Evolutionary conservation across 2,113 vertebrate species (phyloP), one percentile per base, ranked within the genome.

Genomic region (Hyperopisus bebe): DNA sequence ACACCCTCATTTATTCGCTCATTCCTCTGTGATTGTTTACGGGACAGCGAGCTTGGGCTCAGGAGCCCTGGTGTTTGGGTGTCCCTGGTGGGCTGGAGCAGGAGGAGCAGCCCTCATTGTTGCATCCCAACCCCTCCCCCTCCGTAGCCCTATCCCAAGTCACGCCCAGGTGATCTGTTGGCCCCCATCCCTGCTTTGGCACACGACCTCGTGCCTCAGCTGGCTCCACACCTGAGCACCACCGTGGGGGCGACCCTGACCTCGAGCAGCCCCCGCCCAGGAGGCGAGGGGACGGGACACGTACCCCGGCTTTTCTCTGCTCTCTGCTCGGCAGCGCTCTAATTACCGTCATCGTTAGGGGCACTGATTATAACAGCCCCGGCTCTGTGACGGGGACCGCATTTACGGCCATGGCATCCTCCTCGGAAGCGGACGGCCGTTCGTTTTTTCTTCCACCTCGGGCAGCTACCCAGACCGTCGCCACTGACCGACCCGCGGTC

Each of bases 201-300:
- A 83, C 74, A 55, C 21, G 47, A 89, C n/a, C 27, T 74, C 47
- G 24, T 7, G 27, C n/a, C 74, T 89, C 88, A 89, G 88, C 88
- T 89, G 88, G 48, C 66, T 3, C 87, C 50, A 39, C 88, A 89
- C 88, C 88, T 89, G 88, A 89, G 74, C 87, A 31, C 21, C 44
- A 9, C 74, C 21, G 48, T n/a, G 35, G 88, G 70, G 74, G 24
- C 15, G n/a, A 44, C 66, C 88, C 15, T 89, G 70, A 89, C 31
- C 47, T 31, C 6, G 70, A 2, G 15, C 19, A 17, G 5, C n/a
- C 17, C 27, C 46, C 2, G 74, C 27, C n/a, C 17, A 15, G 19
- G 70, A 50, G 46, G 66, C 19, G 15, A 77, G 17, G 46, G 80
- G 27, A 53, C 27, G 8, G 46, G 15, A 80, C 27, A 39, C 39